Evolutionary conservation across 2,888 invertebrate genomes (phyloP).

Genomic region (Disparrhopalites patrizii): DNA sequence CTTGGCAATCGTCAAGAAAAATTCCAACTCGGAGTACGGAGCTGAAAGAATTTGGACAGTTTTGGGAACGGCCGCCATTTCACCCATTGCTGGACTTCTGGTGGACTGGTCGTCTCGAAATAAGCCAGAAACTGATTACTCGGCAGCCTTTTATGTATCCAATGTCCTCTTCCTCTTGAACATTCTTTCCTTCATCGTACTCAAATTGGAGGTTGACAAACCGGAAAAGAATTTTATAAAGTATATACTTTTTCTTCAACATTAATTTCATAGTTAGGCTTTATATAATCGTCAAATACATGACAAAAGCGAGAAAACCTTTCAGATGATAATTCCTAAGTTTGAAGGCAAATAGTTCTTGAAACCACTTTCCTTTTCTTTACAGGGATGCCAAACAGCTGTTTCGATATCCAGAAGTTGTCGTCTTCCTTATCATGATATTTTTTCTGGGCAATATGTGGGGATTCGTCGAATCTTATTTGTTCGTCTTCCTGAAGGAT

Average conservation of each 20-base stretch:
- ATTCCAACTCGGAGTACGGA: slow-evolving; percentile 71
- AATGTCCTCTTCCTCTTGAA: slow-evolving; percentile 69
- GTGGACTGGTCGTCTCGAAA: slow-evolving; percentile 59
- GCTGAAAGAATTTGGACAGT: slow-evolving; percentile 74
- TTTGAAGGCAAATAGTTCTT: not conserved
- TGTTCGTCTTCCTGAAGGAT: slow-evolving; percentile 73
- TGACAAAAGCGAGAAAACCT: not conserved
- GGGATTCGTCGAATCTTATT: slow-evolving; percentile 84
- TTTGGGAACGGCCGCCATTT: slow-evolving; percentile 76
- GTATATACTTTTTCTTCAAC: slow-evolving; percentile 21
- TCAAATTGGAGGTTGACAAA: slow-evolving; percentile 64
- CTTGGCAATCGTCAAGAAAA: slow-evolving; percentile 76
- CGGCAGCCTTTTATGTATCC: slow-evolving; percentile 80
- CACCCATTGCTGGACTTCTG: slow-evolving; percentile 72
- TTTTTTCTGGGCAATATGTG: slow-evolving; percentile 79
- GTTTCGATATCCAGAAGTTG: slow-evolving; percentile 65
- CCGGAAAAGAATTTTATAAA: slow-evolving; percentile 41
- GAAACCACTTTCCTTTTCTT: not conserved
- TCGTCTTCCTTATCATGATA: slow-evolving; percentile 73
- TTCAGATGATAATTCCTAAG: too few species aligned
- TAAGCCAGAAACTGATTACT: slow-evolving; percentile 67
- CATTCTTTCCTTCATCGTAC: slow-evolving; percentile 67
- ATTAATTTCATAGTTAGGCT: not conserved
- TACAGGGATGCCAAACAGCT: slow-evolving; percentile 38
- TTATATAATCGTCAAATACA: not conserved